Evolutionary conservation across 2,113 vertebrate species (phyloP).

Genomic region (Corythaixoides concolor): DNA sequence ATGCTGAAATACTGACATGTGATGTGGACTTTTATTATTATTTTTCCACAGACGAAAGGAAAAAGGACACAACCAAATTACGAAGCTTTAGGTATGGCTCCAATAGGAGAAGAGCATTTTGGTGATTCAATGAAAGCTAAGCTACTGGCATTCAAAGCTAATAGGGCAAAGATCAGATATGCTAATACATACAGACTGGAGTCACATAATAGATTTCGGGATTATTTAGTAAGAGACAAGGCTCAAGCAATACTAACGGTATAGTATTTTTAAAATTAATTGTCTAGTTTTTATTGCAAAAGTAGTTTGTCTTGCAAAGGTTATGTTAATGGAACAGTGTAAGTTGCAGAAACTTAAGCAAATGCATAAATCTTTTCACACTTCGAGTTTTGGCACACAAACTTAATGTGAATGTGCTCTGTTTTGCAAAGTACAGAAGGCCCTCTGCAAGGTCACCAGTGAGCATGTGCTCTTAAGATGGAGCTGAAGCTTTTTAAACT

Average conservation of each 20-base stretch:
- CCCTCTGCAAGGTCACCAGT: background rate
- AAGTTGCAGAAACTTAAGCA: background rate
- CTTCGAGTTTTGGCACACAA: background rate
- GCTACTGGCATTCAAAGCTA: background rate
- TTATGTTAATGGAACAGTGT: background rate
- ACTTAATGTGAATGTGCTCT: background rate
- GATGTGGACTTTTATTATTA: background rate
- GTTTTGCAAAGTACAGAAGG: background rate
- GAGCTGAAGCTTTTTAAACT: background rate
- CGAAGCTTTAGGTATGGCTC: constrained; percentile 2
- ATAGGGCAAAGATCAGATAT: constrained; percentile 39
- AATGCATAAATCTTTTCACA: background rate
- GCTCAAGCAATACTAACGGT: constrained; percentile 68
- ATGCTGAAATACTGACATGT: background rate
- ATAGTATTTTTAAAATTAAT: background rate
- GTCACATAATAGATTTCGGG: constrained; percentile 55
- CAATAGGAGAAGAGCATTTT: constrained; percentile 30
- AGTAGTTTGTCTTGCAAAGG: background rate
- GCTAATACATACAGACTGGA: constrained; percentile 74
- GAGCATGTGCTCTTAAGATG: background rate
- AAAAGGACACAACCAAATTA: constrained; percentile 1
- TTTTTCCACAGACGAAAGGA: constrained; percentile 58
- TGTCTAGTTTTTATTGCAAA: background rate
- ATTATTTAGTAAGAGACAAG: constrained; percentile 57
- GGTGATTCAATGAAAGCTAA: constrained; percentile 45